Conservation (phyloP, 2,797 vertebrate species). For the Crax fasciolata region DNA sequence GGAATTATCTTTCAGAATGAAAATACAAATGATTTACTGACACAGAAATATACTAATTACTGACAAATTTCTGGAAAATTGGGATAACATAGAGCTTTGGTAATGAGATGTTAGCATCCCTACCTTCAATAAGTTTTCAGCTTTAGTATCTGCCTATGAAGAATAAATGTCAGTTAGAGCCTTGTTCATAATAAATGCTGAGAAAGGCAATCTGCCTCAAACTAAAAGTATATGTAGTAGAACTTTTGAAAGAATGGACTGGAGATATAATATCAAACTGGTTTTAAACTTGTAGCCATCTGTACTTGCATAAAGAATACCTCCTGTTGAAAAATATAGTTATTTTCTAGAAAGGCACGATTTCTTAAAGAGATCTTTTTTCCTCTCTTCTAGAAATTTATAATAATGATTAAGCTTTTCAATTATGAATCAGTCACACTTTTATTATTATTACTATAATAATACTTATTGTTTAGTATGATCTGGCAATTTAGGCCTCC, state of each 20-base stretch:
- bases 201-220: not conserved
- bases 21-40: constrained; percentile 45
- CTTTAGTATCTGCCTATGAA: not conserved
- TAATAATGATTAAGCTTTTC: not conserved
- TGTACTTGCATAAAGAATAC: not conserved
- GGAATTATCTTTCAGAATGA: constrained; percentile 32
- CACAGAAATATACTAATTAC: constrained; percentile 34
- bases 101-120: not conserved
- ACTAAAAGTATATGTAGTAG: not conserved
- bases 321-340: not conserved
- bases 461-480: not conserved
- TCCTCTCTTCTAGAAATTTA: not conserved
- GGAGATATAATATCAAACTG: not conserved
- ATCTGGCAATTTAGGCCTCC: not conserved
- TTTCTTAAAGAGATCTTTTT: not conserved
- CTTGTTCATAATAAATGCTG: not conserved
- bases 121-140: constrained; percentile 10
- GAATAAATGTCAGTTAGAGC: constrained; percentile 3
- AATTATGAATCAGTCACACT: not conserved
- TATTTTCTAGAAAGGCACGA: not conserved
- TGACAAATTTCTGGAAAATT: constrained; percentile 27
- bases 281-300: not conserved
- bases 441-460: not conserved
- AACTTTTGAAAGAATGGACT: not conserved
- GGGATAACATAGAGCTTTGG: not conserved